Conservation (phyloP, 2,888 invertebrate species). For the Agonopterix alstromeriana region DNA sequence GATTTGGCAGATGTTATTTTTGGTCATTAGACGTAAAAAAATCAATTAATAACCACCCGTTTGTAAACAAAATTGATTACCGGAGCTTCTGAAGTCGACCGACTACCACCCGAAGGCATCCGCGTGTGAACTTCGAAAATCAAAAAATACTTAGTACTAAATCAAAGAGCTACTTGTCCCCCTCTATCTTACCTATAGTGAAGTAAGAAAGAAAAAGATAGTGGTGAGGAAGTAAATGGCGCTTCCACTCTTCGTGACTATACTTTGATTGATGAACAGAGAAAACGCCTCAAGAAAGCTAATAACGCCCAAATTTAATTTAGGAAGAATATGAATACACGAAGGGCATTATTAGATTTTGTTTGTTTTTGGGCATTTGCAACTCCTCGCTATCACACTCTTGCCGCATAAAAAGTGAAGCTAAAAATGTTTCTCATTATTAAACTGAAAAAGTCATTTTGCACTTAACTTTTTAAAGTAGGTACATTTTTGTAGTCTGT, state of each 20-base stretch:
- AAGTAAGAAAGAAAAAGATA: constrained; percentile 36
- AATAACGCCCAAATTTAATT: constrained; percentile 74
- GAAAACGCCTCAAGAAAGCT: constrained; percentile 72
- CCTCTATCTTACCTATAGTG: constrained; percentile 21
- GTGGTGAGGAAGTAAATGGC: constrained; percentile 53
- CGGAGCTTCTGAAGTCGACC: constrained; percentile 64
- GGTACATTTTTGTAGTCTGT: too few relatives aligned
- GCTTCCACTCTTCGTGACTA: constrained; percentile 48
- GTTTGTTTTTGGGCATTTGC: constrained; percentile 58
- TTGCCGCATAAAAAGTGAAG: neutral
- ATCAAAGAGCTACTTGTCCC: constrained; percentile 38
- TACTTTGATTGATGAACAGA: constrained; percentile 72
- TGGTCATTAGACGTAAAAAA: constrained; percentile 65
- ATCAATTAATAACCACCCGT: constrained; percentile 66
- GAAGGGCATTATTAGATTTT: constrained; percentile 50
- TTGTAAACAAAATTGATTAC: constrained; percentile 75
- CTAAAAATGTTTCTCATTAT: neutral
- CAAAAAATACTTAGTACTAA: constrained; percentile 53
- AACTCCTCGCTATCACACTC: neutral
- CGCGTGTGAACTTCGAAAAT: constrained; percentile 63
- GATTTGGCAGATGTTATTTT: constrained; percentile 69
- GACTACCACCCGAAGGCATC: constrained; percentile 44
- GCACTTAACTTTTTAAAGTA: too few relatives aligned
- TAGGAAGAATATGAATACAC: constrained; percentile 58
- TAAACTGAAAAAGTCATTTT: too few relatives aligned